Evolutionary conservation across 2,797 vertebrate genomes (phyloP).

Genomic region (Pantherophis vulpinus): DNA sequence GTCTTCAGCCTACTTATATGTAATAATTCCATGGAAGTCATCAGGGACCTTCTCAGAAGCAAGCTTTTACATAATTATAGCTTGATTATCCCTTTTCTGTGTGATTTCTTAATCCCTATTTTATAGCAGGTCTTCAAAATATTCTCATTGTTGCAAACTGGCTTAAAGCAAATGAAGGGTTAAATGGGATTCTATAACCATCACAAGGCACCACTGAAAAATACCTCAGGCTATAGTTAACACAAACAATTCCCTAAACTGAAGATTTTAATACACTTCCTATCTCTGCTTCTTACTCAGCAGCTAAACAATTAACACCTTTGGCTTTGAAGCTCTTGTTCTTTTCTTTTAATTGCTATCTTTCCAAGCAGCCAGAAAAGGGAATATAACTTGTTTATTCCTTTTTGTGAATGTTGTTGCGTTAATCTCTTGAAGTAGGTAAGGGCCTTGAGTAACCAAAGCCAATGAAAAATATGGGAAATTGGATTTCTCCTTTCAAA

Average conservation of each 20-base stretch:
- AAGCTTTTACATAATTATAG: not conserved
- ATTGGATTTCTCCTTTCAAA: slow-evolving; percentile 2
- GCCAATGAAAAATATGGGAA: not conserved
- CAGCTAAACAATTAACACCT: not conserved
- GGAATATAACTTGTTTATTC: not conserved
- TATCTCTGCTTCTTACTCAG: not conserved
- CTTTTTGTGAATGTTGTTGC: not conserved
- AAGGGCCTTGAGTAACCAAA: not conserved
- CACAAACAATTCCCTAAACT: not conserved
- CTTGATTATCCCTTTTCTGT: not conserved
- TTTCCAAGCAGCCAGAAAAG: not conserved
- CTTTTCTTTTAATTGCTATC: not conserved
- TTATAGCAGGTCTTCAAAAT: not conserved
- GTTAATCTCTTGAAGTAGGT: not conserved
- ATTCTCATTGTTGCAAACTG: not conserved
- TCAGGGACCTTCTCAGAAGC: not conserved
- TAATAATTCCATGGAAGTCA: not conserved
- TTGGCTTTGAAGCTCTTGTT: not conserved
- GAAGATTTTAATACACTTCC: not conserved
- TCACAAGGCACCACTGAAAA: not conserved
- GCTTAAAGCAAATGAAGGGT: not conserved
- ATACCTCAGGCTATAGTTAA: not conserved
- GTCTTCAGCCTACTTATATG: not conserved
- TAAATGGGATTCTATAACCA: not conserved
- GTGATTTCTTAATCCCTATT: not conserved